These are phyloP conservation scores for Mus caroli DNA, from an alignment of 2,797 vertebrate genomes.

Conservation along the genomic window DNA sequence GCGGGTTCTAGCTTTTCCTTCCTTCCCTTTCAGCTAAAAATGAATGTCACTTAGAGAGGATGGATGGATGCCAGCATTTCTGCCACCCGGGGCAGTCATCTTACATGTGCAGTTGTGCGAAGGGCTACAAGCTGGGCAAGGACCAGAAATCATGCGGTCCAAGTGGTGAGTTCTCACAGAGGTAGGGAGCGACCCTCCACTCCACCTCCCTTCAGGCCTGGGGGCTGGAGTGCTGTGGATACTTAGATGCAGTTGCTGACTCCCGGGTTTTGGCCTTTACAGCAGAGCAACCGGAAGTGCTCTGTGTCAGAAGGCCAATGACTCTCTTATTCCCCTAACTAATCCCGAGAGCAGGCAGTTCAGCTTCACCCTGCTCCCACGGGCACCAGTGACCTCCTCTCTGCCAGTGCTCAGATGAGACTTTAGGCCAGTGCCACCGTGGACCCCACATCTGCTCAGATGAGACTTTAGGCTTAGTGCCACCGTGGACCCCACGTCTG, in stretches of 20 bases:
- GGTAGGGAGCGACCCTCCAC: background rate
- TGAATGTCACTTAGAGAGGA: conserved; percentile 89
- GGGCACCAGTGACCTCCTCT: background rate
- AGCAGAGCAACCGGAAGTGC: background rate
- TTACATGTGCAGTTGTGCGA: conserved; percentile 92
- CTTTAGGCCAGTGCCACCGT: background rate
- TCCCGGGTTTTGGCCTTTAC: background rate
- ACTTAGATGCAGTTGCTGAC: background rate
- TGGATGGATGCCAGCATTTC: conserved; percentile 93
- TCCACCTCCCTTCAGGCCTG: background rate
- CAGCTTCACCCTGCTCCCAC: background rate
- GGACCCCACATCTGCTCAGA: background rate
- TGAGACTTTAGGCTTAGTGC: too few relatives aligned
- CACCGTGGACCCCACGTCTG: background rate
- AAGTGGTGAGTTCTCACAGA: conserved; percentile 86
- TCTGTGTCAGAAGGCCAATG: background rate
- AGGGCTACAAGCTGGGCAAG: conserved; percentile 90
- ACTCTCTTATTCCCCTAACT: background rate
- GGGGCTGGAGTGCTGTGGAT: too few relatives aligned
- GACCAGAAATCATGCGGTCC: conserved; percentile 91
- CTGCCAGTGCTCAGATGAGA: background rate
- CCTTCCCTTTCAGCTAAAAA: conserved; percentile 87
- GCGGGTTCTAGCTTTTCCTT: background rate
- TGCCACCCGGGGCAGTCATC: conserved; percentile 88
- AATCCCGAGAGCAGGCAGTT: background rate